Evolutionary conservation across 92 coral and sea anemone species (phyloP), one percentile per base, ranked within the genome.

Genomic region (Blastomussa wellsi): DNA sequence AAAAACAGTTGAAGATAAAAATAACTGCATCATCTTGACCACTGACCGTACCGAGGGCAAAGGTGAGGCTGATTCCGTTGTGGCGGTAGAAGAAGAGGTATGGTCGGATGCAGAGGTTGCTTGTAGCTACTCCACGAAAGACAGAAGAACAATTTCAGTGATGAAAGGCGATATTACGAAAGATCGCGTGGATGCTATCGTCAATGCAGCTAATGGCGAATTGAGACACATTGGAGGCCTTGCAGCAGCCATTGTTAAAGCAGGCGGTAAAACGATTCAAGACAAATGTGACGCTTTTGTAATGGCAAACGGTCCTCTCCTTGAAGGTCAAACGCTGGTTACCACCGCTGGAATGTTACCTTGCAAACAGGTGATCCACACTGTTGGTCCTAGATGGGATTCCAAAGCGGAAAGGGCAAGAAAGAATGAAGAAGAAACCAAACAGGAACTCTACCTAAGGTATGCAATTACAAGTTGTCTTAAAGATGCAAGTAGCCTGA

Each of bases 131-230:
- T n/a, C 76, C 1, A 89, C 92, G 4, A 83, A 78, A 7, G 83
- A 86, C 19, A 80, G 86, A 22, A 88, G 79, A 70, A 93, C 75
- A 22, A 82, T 93, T 41, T 78, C 83, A 15, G 85, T 93, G 13
- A 59, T 80, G 79, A 88, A 91, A 86, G 98, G 93, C 6, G 95
- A 95, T 42, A 86, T 95, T 52, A 95, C 98, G 12, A 86, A 95
- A 72, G 89, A 92, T 24, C 72, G 36, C 5, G 90, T 84, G 13
- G 98, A 95, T 72, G 93, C 84, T 37, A 92, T 95, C 48, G 98
- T 95, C 16, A 95, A 94, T 73, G 95, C 93, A 12, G 92, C 98
- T 5, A 88, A 92, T 69, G 71, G n/a, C 32, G 59, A 84, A 2
- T 88, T 95, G 5, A 78, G 84, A 1, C 98, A 95, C 68, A 66